Conservation (phyloP, 2,113 vertebrate species). For the Rhagologus leucostigma region DNA sequence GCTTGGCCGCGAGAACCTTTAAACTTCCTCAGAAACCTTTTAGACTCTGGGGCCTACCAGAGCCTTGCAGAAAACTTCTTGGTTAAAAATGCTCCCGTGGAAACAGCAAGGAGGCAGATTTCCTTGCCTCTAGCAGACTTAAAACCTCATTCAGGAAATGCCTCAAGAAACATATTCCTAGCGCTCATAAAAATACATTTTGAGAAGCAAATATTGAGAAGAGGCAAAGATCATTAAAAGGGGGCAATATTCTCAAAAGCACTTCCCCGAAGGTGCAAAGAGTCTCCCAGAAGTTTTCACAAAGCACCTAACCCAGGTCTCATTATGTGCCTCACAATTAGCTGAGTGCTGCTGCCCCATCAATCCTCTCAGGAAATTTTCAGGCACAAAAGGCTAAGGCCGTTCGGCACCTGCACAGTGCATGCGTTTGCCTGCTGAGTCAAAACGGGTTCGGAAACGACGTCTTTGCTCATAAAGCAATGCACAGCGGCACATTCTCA, state of each 20-base stretch:
- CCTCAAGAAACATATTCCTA: background rate
- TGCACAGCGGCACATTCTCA: too few relatives aligned
- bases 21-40: background rate
- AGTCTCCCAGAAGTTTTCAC: background rate
- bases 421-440: background rate
- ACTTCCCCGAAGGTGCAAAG: background rate
- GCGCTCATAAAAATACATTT: background rate
- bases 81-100: background rate
- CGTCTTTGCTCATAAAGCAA: accelerated
- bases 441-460: background rate
- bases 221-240: background rate
- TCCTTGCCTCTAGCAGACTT: background rate
- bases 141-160: background rate
- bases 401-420: background rate
- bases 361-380: background rate
- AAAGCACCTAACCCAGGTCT: too few relatives aligned
- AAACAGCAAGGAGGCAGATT: background rate
- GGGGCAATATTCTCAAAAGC: background rate
- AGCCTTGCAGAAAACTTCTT: background rate
- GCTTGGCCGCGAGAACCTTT: background rate
- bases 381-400: background rate
- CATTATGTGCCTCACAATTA: background rate
- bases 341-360: background rate
- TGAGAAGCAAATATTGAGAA: background rate
- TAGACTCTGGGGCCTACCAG: background rate